These are phyloP conservation scores for Mycteria americana DNA, from an alignment of 2,797 vertebrate species.

Conservation along the genomic window DNA sequence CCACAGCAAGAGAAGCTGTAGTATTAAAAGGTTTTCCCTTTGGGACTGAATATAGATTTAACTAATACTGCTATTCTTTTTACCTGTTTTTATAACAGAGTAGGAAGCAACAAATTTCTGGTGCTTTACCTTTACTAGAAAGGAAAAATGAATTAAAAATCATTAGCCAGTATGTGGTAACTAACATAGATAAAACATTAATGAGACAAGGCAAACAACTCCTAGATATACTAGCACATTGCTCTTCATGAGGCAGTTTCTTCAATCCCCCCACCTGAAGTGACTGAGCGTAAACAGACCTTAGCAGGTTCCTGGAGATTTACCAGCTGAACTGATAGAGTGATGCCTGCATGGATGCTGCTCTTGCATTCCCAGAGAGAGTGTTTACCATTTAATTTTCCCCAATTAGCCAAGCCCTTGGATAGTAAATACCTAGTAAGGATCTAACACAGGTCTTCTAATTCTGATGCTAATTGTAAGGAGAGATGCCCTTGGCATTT, in stretches of 20 bases:
- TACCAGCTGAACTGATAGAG: not conserved
- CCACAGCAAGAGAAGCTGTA: not conserved
- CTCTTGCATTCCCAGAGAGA: not conserved
- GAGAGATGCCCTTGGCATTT: not conserved
- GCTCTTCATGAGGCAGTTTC: not conserved
- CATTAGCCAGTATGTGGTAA: not conserved
- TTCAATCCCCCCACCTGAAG: not conserved
- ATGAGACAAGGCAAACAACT: not conserved
- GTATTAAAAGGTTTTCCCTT: not conserved
- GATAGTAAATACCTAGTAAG: not conserved
- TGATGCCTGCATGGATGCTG: not conserved
- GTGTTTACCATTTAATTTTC: not conserved
- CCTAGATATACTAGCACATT: not conserved
- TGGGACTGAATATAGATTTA: not conserved
- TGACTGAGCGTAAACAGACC: not conserved
- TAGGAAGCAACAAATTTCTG: not conserved
- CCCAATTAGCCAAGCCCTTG: not conserved
- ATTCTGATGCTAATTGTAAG: not conserved
- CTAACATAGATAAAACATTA: not conserved
- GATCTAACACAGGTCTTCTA: not conserved
- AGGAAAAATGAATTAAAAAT: not conserved
- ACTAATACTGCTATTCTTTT: not conserved
- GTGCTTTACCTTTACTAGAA: not conserved
- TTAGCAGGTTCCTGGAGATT: not conserved
- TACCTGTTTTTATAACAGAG: not conserved